Evolutionary conservation across 1,140 invertebrate species (phyloP).

Genomic region (Ostrea edulis): DNA sequence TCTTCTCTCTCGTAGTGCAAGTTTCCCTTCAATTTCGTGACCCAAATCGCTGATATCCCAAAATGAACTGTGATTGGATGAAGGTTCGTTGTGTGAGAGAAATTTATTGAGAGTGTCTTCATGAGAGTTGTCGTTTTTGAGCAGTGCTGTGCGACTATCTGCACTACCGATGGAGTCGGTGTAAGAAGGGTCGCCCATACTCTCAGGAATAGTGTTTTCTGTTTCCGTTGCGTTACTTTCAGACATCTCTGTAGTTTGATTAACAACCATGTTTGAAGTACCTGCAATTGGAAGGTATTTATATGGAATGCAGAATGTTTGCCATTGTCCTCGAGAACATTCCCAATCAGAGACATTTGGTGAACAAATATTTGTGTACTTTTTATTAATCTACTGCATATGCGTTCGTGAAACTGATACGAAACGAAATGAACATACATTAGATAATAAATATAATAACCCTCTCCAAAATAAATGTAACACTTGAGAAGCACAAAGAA

Average conservation of each 20-base stretch:
- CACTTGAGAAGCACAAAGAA: not conserved
- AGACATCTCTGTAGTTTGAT: not conserved
- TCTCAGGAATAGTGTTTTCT: not conserved
- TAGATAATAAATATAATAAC: not conserved
- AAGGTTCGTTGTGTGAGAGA: not conserved
- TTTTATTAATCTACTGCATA: not conserved
- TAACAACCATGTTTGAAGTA: not conserved
- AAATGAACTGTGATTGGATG: slow-evolving; percentile 35
- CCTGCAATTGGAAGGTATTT: slow-evolving; percentile 16
- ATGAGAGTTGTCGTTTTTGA: slow-evolving; percentile 30
- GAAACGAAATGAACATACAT: not conserved
- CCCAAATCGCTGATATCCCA: slow-evolving; percentile 39
- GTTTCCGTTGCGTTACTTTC: not conserved
- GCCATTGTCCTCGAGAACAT: not conserved
- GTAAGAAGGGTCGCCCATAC: slow-evolving; percentile 32
- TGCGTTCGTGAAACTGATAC: not conserved
- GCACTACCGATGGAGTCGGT: slow-evolving; percentile 50
- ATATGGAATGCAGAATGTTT: not conserved
- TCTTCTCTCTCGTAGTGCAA: not conserved
- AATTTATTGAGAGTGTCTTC: not conserved
- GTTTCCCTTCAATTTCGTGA: slow-evolving; percentile 40
- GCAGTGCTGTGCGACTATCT: slow-evolving; percentile 42
- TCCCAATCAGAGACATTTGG: not conserved
- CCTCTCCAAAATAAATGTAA: not conserved
- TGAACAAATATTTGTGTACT: slow-evolving; percentile 3